Percentiles rank a stretch among this genome's conserved stretches.
phyloP scores from a whole-genome alignment of 1,140 invertebrate species.

The Penaeus chinensis region DNA sequence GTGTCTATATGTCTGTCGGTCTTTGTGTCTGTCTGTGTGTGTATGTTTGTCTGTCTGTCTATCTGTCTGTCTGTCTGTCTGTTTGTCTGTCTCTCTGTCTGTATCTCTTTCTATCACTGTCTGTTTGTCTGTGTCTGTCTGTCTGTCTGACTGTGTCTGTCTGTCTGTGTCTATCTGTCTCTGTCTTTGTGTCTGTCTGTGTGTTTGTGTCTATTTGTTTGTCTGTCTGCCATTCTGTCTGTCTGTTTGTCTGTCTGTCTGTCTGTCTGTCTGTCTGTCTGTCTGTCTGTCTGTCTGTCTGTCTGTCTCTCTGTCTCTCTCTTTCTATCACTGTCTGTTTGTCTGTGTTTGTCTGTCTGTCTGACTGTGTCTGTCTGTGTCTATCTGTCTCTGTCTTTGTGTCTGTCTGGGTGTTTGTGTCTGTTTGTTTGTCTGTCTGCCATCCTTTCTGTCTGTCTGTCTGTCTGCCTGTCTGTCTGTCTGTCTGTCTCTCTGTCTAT shows the following conservation, averaged over 20 bases:
- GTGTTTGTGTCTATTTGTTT: neutral
- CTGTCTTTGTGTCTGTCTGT: slow-evolving; percentile 29
- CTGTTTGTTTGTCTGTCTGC: too few relatives aligned
- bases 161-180: neutral
- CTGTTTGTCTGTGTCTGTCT: too few relatives aligned
- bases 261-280: too few relatives aligned
- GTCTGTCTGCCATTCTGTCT: neutral
- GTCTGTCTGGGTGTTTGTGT: neutral
- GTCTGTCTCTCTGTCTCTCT: neutral
- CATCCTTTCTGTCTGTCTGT: neutral
- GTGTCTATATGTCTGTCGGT: neutral
- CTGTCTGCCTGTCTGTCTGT: too few relatives aligned
- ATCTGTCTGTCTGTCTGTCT: too few relatives aligned
- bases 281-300: too few relatives aligned
- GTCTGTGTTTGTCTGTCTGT: neutral
- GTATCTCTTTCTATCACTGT: neutral
- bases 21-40: too few relatives aligned
- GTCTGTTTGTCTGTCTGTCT: too few relatives aligned
- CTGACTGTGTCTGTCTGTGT: neutral
- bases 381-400: neutral
- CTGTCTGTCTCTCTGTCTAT: neutral
- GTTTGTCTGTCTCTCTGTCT: too few relatives aligned
- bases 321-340: slow-evolving; percentile 8
- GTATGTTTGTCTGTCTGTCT: too few relatives aligned
- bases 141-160: too few relatives aligned